Percentiles rank a stretch among this genome's conserved stretches.
These are phyloP conservation scores for Microtus richardsoni DNA, from an alignment of 2,113 vertebrate species.

Conservation along the genomic window DNA sequence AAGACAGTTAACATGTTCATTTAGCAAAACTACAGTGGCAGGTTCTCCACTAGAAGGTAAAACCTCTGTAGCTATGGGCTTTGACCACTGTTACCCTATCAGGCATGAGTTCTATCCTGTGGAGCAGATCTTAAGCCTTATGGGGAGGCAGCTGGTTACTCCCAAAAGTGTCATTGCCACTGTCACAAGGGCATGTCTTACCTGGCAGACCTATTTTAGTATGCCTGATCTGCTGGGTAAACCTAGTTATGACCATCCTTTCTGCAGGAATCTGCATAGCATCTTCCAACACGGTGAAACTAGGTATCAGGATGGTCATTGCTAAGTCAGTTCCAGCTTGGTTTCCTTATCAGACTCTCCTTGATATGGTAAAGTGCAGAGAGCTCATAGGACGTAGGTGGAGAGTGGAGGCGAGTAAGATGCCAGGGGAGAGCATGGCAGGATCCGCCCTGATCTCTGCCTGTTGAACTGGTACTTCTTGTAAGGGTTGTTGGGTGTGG, in stretches of 20 bases:
- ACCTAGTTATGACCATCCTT: not conserved
- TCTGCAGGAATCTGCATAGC: not conserved
- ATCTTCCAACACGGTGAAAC: not conserved
- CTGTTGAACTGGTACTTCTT: not conserved
- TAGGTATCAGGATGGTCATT: too few species aligned
- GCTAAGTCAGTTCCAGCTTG: not conserved
- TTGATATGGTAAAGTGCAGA: not conserved
- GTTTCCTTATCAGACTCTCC: not conserved
- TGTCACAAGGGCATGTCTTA: not conserved
- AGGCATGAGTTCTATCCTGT: not conserved
- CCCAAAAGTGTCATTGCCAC: not conserved
- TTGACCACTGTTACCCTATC: not conserved
- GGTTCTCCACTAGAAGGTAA: not conserved
- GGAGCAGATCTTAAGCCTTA: not conserved
- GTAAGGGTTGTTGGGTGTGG: not conserved
- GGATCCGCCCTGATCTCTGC: not conserved
- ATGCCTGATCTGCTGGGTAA: not conserved
- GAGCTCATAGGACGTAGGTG: not conserved
- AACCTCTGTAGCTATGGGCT: not conserved
- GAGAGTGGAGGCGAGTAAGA: not conserved
- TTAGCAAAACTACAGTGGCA: not conserved
- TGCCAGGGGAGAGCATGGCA: not conserved
- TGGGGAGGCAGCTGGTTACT: not conserved
- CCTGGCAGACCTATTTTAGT: not conserved
- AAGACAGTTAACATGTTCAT: not conserved